Evolutionary conservation across 2,113 vertebrate species (phyloP).

Genomic region (Paradoxurus hermaphroditus): DNA sequence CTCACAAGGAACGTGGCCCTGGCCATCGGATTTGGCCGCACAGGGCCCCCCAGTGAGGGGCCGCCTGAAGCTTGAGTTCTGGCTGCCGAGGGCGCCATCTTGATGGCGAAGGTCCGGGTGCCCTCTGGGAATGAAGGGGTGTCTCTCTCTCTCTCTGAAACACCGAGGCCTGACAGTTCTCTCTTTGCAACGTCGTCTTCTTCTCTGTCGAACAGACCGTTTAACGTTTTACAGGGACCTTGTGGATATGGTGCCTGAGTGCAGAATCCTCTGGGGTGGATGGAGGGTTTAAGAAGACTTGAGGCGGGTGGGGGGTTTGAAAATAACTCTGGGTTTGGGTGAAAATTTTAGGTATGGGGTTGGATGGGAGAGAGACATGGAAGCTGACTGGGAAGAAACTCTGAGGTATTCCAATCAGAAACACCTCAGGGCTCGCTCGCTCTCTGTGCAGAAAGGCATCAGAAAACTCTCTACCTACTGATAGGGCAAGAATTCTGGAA

Average conservation of each 20-base stretch:
- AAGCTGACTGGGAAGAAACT: not conserved
- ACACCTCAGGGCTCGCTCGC: not conserved
- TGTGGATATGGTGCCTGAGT: not conserved
- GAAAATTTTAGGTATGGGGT: not conserved
- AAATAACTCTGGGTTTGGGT: not conserved
- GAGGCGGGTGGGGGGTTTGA: not conserved
- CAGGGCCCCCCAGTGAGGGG: not conserved
- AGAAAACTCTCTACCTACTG: not conserved
- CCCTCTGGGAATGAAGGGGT: not conserved
- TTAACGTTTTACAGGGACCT: not conserved
- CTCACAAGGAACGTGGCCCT: rapidly evolving
- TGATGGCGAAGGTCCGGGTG: not conserved
- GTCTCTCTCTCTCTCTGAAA: not conserved
- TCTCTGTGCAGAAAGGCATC: not conserved
- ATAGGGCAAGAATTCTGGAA: not conserved
- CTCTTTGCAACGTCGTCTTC: not conserved
- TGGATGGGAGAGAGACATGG: not conserved
- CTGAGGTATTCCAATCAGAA: not conserved
- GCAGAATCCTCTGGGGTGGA: not conserved
- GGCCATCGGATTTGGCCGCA: not conserved
- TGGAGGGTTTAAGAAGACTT: not conserved
- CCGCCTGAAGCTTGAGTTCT: not conserved
- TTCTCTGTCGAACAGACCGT: not conserved
- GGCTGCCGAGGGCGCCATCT: not conserved
- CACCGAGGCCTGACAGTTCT: not conserved